Evolutionary conservation across 2,888 invertebrate genomes (phyloP), one percentile per base, ranked within the genome.

Genomic region (Fragum sueziense): DNA sequence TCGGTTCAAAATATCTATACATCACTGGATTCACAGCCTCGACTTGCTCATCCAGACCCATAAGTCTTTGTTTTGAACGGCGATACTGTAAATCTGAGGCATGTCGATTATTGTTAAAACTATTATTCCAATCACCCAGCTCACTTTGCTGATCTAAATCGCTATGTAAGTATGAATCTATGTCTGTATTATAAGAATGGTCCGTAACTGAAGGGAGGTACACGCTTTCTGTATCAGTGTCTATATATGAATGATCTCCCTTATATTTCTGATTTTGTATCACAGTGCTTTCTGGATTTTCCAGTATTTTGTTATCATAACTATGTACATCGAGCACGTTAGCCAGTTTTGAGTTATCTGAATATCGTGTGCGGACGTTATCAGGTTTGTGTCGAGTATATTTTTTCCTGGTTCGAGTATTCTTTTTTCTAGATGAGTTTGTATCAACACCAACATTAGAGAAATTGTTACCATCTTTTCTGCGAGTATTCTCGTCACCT

Each of bases 1-100:
- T 65, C 6, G 65, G 65, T 25, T 65, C 25, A 1, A 65, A 27
- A 34, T 65, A 65, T 0, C 11, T 25, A 11, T 41, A 65, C 65
- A 65, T 25, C 22, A 65, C 41, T 25, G 37, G 41, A 41, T 65
- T 65, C 2, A 65, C 22, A 22, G 65, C 65, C 27, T 65, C 65
- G 2, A 22, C 22, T 0, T 37, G 65, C 3, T 20, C 20, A 22
- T 62, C 62, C n/a, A 14, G 27, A 11, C 7, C 25, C 2, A 4
- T 57, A 2, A 6, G 25, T 57, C 9, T n/a, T 7, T 57, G 4
- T 41, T 9, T 17, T 41, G 41, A 41, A 41, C 11, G 41, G 41
- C 17, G 41, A 41, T 14, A 11, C 11, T 41, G 41, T 41, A 11
- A 9, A 47, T 47, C 47, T 14, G n/a, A 47, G 20, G 2, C n/a